Evolutionary conservation across 2,888 invertebrate genomes (phyloP).

Genomic region (Pammene aurita): DNA sequence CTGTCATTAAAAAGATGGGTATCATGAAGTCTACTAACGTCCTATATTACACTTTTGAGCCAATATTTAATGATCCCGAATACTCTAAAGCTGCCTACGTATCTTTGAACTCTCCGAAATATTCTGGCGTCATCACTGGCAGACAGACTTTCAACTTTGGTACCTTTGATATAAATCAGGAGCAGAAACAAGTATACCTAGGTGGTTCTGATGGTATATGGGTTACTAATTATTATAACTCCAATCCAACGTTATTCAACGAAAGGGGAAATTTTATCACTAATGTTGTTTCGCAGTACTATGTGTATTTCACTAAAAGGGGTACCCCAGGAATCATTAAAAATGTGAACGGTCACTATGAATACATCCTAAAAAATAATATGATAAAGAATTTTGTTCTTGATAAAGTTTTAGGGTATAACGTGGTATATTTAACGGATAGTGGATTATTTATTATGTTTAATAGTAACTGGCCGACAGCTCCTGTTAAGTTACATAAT

Average conservation of each 20-base stretch:
- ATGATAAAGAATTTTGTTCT: constrained; percentile 66
- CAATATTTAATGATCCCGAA: no score
- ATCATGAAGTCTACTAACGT: no score
- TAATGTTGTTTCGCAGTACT: constrained; percentile 63
- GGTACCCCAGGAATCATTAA: constrained; percentile 59
- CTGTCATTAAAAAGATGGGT: no score
- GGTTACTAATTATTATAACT: no score
- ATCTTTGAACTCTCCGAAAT: no score
- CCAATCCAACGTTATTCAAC: constrained; percentile 46
- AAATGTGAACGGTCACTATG: constrained; percentile 64
- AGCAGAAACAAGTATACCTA: neutral
- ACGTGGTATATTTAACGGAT: constrained; percentile 60
- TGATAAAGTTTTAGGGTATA: constrained; percentile 62
- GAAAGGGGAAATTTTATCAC: constrained; percentile 65
- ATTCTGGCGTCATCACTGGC: no score
- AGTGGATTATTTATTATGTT: constrained; percentile 63
- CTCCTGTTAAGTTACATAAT: constrained; percentile 59
- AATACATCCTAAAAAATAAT: constrained; percentile 55
- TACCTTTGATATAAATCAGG: no score
- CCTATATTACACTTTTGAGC: no score
- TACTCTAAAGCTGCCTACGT: no score
- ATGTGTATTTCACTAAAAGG: constrained; percentile 63
- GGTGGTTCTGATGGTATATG: no score
- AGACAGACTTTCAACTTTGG: no score
- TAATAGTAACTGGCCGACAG: constrained; percentile 54